Base-by-base conservation (phyloP, 2,888 invertebrate genomes). In the Tortricodes alternella region DNA sequence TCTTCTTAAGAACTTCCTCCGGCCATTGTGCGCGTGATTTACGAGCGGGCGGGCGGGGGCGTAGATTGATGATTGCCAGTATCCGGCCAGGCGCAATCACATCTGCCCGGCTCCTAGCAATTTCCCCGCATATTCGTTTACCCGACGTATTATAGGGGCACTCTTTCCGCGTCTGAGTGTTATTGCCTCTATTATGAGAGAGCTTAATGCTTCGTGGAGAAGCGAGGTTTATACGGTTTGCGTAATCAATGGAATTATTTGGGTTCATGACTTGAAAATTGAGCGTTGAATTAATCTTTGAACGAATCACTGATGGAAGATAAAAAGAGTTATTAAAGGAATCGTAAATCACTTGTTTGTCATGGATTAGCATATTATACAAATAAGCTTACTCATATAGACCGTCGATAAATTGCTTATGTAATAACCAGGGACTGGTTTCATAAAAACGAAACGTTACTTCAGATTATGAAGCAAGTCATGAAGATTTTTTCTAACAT, bases 1-100 rank as follows among this genome's bases (percentile, higher is more conserved):
- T 90, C 89, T 90, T 89, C 89, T 89, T 89, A 89, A 89, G 90
- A 87, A 89, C 89, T 89, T 89, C 90, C 89, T 82, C 66, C 82
- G 85, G 79, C 81, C 83, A 89, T 89, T 90, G 89, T 90, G 78
- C 79, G 83, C 85, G 85, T 89, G 89, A 89, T 89, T 88, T 89
- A 89, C 83, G 81, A 77, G 55, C 72, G 74, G 64, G 70, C 72
- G 59, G 68, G 63, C 63, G 70, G 71, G 74, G 77, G 80, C 77
- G 78, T 74, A 85, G 89, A 90, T 89, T 88, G 85, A 90, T 89
- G 89, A 85, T 85, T 83, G 83, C 80, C 73, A 66, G 85, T 78
- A 80, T 89, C 89, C 89, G 84, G 81, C 64, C 70, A 64, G 68
- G 73, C 65, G 78, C 79, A 85, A 86, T 86, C 85, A 81, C 88